phyloP scores from a whole-genome alignment of 2,113 vertebrate genomes.

The Eulemur macaco region DNA sequence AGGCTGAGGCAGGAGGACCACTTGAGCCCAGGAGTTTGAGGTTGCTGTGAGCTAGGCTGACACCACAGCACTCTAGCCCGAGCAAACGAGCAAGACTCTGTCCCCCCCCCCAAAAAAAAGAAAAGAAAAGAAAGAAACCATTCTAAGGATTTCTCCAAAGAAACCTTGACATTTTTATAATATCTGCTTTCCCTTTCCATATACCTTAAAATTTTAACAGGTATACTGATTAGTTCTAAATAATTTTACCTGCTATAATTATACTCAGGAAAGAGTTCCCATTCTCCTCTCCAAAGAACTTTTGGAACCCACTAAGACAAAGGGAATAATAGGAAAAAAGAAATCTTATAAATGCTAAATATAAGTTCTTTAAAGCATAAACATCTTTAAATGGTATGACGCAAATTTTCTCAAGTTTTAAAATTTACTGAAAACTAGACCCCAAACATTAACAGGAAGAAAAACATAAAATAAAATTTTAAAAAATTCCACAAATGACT shows the following conservation, averaged over 20 bases:
- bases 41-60: no score
- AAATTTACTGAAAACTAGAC: not conserved
- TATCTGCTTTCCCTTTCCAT: not conserved
- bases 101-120: no score
- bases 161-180: not conserved
- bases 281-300: not conserved
- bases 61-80: no score
- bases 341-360: not conserved
- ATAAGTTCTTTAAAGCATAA: conserved; percentile 7
- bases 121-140: not conserved
- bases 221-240: not conserved
- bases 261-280: not conserved
- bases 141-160: not conserved
- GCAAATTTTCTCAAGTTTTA: conserved; percentile 23
- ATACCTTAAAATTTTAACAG: not conserved
- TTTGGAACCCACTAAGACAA: not conserved
- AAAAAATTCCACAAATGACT: not conserved
- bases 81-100: no score
- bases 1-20: no score
- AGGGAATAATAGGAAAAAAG: not conserved
- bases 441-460: not conserved
- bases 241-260: conserved; percentile 22
- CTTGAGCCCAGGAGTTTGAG: no score
- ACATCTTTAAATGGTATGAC: not conserved
- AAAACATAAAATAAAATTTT: not conserved